Percentiles rank a stretch among this genome's conserved stretches.
phyloP scores from a whole-genome alignment of 2,888 invertebrate species.

The Phorcus lineatus region DNA sequence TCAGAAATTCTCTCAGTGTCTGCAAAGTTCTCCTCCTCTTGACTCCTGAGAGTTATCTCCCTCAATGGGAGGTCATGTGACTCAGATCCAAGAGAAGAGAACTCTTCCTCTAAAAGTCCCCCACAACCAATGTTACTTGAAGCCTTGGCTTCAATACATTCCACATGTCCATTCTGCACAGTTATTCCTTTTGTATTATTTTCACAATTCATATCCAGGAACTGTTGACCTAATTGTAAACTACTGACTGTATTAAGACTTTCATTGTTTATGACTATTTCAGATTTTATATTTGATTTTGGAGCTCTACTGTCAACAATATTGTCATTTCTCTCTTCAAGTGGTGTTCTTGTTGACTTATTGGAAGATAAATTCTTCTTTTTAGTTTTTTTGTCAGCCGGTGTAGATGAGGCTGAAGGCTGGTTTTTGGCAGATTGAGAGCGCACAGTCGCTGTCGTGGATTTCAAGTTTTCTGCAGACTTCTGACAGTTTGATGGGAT shows the following conservation, averaged over 20 bases:
- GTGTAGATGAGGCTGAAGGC: background rate
- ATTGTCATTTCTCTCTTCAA: background rate
- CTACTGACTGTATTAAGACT: background rate
- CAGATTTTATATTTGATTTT: background rate
- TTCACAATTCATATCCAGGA: too few species aligned
- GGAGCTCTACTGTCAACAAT: background rate
- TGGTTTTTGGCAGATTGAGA: background rate
- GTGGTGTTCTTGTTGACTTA: background rate
- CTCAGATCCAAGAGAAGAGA: background rate
- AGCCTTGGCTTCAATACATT: too few species aligned
- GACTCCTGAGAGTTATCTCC: background rate
- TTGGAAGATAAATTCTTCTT: background rate
- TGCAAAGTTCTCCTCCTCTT: constrained; percentile 32
- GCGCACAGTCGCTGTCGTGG: background rate
- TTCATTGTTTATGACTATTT: background rate
- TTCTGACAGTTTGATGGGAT: background rate
- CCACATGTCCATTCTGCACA: background rate
- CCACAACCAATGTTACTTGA: background rate
- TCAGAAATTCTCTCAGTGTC: constrained; percentile 35
- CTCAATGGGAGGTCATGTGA: background rate
- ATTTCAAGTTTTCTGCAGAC: background rate
- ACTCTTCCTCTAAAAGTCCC: background rate
- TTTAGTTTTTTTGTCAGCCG: background rate
- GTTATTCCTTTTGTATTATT: background rate
- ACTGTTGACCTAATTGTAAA: background rate